Percentiles rank a stretch among this genome's conserved stretches.
phyloP scores from a whole-genome alignment of 2,113 vertebrate species.

The Dolichallabes microphthalmus region DNA sequence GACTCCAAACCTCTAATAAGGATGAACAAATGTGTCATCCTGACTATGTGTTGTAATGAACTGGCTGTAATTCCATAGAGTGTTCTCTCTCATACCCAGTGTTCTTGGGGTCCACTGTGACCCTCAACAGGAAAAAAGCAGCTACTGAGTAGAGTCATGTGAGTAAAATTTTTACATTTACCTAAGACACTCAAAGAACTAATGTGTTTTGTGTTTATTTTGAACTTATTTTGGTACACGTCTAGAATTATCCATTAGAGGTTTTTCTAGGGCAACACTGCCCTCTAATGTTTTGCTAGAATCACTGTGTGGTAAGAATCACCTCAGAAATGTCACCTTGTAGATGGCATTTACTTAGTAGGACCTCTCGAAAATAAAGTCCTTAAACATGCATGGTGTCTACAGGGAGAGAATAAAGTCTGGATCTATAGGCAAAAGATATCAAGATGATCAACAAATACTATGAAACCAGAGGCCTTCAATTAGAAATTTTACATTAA shows the following conservation, averaged over 20 bases:
- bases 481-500: no score
- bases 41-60: background rate
- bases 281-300: conserved; percentile 43
- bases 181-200: background rate
- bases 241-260: background rate
- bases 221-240: background rate
- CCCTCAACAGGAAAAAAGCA: background rate
- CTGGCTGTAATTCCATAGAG: background rate
- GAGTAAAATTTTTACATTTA: background rate
- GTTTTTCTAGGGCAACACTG: conserved; percentile 45
- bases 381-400: background rate
- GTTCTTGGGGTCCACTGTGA: background rate
- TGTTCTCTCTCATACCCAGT: background rate
- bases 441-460: no score
- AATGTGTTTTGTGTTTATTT: background rate
- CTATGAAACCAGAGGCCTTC: no score
- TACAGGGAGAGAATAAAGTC: no score
- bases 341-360: background rate
- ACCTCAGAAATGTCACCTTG: background rate
- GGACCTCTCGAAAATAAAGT: background rate
- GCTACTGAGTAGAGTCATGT: no score
- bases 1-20: background rate
- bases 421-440: no score
- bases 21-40: background rate
- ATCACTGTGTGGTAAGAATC: background rate